Base-by-base conservation (phyloP, 2,113 vertebrate species). In the Pandion haliaetus region DNA sequence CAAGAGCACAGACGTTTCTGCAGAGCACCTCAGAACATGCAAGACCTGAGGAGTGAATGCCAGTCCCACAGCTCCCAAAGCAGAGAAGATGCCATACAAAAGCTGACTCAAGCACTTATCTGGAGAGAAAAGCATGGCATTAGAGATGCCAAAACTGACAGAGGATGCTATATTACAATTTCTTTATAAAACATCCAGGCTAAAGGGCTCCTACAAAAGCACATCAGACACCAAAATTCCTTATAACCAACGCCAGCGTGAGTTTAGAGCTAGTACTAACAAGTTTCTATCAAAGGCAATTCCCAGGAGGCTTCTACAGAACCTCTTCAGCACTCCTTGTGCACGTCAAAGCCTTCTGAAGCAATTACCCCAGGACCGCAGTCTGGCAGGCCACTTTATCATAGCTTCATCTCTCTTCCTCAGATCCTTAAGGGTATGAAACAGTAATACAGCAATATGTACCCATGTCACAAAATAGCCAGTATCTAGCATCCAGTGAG, bases 201-300 rank as follows among this genome's bases (percentile, higher is more conserved):
- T 45, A 58, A 58, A 61, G 49, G 29, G 26, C 49, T 94, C 32
- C 61, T 44, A 14, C 11, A 4, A 52, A 81, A 71, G 40, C 73
- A 74, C 0, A 6, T 67, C 44, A 93, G 40, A 58, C 50, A 77
- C 15, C 12, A 19, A 18, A 71, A 76, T 4, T 82, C 72, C 47
- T 81, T 17, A 19, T 0, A 57, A 82, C 40, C 72, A 88, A 47
- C 0, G 2, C 38, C 74, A 88, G 50, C 1, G 0, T 20, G 17
- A 67, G 65, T 34, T 71, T 63, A 71, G 82, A 95, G 92, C 90
- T 59, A 81, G 83, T 82, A 58, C 44, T 63, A 65, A 92, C 93
- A 88, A 28, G 72, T 40, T 84, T 31, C 72, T 80, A 92, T 77
- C 62, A 69, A 74, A 90, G 86, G 45, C 55, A 55, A 23, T 54